These are phyloP conservation scores for Urocyon cinereoargenteus DNA, from an alignment of 2,797 vertebrate species.

Conservation along the genomic window DNA sequence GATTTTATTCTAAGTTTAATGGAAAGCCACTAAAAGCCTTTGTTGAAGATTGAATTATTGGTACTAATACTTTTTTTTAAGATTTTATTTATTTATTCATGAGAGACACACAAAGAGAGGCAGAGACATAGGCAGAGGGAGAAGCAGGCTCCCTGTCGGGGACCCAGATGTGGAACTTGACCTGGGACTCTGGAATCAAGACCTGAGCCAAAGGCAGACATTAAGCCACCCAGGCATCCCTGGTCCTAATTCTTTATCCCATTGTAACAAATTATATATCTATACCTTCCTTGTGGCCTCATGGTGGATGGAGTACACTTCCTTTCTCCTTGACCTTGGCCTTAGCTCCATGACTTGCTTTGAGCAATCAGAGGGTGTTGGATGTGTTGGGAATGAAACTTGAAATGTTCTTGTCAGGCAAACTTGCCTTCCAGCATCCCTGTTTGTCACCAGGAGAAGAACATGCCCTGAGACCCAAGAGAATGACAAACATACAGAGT, in stretches of 20 bases:
- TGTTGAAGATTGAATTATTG: not conserved
- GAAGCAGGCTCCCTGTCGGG: too few relatives aligned
- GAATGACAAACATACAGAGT: not conserved
- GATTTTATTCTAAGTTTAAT: not conserved
- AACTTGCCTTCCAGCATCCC: not conserved
- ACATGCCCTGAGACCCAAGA: not conserved
- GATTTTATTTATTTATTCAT: too few relatives aligned
- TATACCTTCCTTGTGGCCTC: not conserved
- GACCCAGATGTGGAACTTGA: too few relatives aligned
- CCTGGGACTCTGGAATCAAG: too few relatives aligned
- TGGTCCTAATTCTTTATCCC: not conserved
- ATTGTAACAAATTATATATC: not conserved
- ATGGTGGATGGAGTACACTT: not conserved
- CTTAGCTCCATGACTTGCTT: not conserved
- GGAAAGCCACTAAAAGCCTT: not conserved
- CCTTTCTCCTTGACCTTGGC: constrained; percentile 12
- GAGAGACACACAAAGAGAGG: too few relatives aligned
- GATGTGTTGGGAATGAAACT: not conserved
- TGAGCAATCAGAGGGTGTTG: not conserved
- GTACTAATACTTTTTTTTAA: not conserved
- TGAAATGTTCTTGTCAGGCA: not conserved
- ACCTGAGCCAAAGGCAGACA: too few relatives aligned
- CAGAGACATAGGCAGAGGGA: too few relatives aligned
- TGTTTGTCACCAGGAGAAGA: not conserved
- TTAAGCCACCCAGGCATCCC: too few relatives aligned